Evolutionary conservation across 2,113 vertebrate species (phyloP).

Genomic region (Brevimyrus niger): DNA sequence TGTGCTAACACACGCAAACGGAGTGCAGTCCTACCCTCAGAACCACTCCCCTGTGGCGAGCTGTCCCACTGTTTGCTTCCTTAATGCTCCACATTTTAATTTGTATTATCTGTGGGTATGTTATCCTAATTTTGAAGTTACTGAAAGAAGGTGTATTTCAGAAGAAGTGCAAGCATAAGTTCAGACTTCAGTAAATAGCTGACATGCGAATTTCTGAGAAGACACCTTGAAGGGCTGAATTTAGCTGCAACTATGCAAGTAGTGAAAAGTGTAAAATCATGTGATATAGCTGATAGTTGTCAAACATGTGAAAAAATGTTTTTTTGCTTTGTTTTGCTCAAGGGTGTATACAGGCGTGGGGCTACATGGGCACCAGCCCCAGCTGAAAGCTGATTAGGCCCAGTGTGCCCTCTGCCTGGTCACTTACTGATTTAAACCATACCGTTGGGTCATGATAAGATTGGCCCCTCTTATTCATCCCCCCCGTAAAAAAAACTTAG

Average conservation of each 20-base stretch:
- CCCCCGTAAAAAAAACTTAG: background rate
- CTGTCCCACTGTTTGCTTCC: background rate
- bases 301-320: background rate
- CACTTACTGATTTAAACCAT: background rate
- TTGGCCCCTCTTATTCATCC: background rate
- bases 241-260: background rate
- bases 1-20: constrained; percentile 25
- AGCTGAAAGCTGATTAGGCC: background rate
- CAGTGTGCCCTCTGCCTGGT: background rate
- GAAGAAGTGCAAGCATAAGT: background rate
- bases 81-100: background rate
- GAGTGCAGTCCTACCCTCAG: background rate
- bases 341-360: background rate
- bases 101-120: background rate
- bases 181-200: background rate
- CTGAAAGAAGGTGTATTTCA: background rate
- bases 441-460: background rate
- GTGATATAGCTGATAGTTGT: background rate
- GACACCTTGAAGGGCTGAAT: background rate
- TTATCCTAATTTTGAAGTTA: background rate
- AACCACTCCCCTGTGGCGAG: background rate
- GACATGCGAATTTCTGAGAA: background rate
- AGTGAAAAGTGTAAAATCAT: background rate
- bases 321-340: constrained; percentile 21
- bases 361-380: background rate